A percentile compares a stretch with the other conserved stretches of the same genome.
Conservation (phyloP, 1,140 invertebrate species). For the Nasonia vitripennis region DNA sequence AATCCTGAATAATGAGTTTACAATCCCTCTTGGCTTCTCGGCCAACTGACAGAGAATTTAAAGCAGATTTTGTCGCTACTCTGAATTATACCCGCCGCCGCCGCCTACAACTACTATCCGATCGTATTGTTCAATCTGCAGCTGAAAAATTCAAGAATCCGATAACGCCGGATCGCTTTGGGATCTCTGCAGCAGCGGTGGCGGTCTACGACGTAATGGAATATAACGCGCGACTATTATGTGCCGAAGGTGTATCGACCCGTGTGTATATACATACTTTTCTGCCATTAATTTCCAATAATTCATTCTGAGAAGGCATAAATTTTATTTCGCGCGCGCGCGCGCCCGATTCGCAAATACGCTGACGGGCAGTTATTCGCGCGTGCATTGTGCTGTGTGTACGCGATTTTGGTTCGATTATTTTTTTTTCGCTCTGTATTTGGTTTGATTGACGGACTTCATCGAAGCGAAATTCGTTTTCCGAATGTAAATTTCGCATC, state of each 20-base stretch:
- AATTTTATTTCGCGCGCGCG: neutral
- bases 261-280: neutral
- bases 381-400: too few relatives aligned
- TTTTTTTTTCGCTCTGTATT: too few relatives aligned
- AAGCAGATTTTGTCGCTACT: conserved; percentile 21
- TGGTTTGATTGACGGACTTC: too few relatives aligned
- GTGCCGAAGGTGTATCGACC: neutral
- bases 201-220: neutral
- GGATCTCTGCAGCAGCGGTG: too few relatives aligned
- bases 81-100: neutral
- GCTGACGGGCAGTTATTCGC: too few relatives aligned
- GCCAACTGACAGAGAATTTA: neutral
- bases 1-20: conserved; percentile 49
- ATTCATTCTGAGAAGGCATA: neutral
- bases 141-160: neutral
- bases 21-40: conserved; percentile 15
- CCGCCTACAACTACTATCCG: too few relatives aligned
- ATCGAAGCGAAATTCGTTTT: too few relatives aligned
- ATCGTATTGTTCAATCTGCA: neutral
- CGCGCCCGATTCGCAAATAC: too few relatives aligned
- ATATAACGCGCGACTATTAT: neutral
- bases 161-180: too few relatives aligned
- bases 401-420: too few relatives aligned
- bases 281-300: neutral
- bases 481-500: too few relatives aligned